phyloP scores from a whole-genome alignment of 1,140 invertebrate species.

The Uloborus diversus region DNA sequence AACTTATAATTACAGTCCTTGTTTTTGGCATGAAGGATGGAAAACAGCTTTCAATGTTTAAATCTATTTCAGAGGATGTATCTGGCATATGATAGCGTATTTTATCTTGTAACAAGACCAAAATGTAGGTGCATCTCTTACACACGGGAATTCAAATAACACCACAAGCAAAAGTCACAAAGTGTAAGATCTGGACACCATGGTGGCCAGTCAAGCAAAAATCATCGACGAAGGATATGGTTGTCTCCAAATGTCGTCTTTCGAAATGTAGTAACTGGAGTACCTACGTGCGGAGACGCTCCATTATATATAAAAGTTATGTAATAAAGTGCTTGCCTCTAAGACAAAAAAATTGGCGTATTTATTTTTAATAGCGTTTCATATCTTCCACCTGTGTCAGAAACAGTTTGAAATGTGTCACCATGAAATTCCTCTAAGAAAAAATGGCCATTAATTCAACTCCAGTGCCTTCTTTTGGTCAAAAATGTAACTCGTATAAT shows the following conservation, averaged over 20 bases:
- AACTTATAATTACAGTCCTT: no score
- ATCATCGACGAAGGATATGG: background rate
- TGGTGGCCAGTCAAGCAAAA: background rate
- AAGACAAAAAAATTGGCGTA: background rate
- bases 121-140: background rate
- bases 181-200: background rate
- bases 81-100: background rate
- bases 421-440: background rate
- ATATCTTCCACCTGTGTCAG: background rate
- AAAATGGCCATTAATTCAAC: background rate
- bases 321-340: background rate
- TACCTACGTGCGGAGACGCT: background rate
- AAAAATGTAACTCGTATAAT: no score
- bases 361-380: background rate
- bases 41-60: no score
- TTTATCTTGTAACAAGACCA: background rate
- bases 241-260: background rate
- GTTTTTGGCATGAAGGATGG: no score
- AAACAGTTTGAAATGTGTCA: background rate
- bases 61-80: background rate
- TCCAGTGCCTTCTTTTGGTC: no score
- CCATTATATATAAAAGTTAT: background rate
- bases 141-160: background rate
- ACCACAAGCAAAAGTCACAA: background rate
- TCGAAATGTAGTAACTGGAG: background rate